These are phyloP conservation scores for Clytia hemisphaerica DNA, from an alignment of 30 jellyfish, hydroid and myxozoan species.

Conservation along the genomic window DNA sequence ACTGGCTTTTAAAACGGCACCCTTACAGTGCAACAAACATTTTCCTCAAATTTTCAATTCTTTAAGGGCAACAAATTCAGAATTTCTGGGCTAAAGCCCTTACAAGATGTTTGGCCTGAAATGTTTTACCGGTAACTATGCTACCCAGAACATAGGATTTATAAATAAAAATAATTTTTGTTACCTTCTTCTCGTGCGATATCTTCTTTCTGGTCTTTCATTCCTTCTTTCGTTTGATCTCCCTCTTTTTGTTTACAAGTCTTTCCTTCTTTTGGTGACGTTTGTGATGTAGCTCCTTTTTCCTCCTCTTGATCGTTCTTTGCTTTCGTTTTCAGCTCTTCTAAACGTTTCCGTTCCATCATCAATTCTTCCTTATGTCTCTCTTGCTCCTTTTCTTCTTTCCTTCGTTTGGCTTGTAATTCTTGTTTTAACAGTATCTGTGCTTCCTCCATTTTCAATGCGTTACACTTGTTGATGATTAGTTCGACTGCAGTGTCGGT, in stretches of 20 bases:
- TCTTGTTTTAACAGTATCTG: neutral
- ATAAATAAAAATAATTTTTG: too few relatives aligned
- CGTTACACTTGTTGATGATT: constrained; percentile 32
- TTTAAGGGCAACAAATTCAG: too few relatives aligned
- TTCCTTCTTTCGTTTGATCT: neutral
- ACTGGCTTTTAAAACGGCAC: too few relatives aligned
- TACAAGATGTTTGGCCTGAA: too few relatives aligned
- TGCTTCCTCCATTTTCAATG: neutral
- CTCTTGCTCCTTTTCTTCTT: neutral
- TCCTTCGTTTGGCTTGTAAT: neutral
- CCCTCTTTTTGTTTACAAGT: neutral
- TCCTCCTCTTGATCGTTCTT: too few relatives aligned
- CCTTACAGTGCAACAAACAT: too few relatives aligned
- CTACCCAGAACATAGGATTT: too few relatives aligned
- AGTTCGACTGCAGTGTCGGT: constrained; percentile 30
- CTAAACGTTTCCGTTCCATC: neutral
- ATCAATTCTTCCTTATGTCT: neutral
- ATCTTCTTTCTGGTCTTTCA: neutral
- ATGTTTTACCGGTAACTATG: too few relatives aligned
- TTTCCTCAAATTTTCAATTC: too few relatives aligned
- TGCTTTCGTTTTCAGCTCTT: neutral
- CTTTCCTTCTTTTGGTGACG: neutral
- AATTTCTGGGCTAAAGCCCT: too few relatives aligned
- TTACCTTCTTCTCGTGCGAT: neutral
- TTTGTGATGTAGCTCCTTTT: too few relatives aligned